Evolutionary conservation across 2,113 vertebrate species (phyloP).

Genomic region (Psettodes erumei): DNA sequence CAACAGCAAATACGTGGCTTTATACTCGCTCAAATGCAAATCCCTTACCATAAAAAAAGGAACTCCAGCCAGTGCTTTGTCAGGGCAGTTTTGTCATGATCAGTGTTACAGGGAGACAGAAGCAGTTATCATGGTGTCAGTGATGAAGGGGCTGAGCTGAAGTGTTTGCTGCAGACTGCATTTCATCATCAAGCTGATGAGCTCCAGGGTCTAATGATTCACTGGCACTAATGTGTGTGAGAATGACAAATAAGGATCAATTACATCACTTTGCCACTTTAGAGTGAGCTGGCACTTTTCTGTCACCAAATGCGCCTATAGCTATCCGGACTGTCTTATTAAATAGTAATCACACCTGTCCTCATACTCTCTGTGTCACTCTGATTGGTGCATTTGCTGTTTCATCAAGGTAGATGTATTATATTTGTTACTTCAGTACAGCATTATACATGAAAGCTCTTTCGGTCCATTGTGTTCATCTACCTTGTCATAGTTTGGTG

Average conservation of each 20-base stretch:
- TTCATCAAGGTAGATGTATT: neutral
- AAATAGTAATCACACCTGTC: constrained; percentile 14
- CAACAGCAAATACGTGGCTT: neutral
- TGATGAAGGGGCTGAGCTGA: constrained; percentile 53
- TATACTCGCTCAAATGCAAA: neutral
- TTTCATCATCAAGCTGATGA: constrained; percentile 64
- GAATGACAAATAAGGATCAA: constrained; percentile 35
- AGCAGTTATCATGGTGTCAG: constrained; percentile 43
- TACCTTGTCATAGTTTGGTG: neutral
- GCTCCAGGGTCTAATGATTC: constrained; percentile 38
- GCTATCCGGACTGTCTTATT: neutral
- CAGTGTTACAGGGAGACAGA: constrained; percentile 17
- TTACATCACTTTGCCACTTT: constrained; percentile 21
- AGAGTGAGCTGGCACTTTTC: constrained; percentile 12
- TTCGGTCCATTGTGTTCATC: neutral
- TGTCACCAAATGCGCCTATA: neutral
- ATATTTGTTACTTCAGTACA: neutral
- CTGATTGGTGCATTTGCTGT: no score
- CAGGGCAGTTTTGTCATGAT: constrained; percentile 36
- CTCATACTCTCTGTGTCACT: neutral
- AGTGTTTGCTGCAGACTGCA: constrained; percentile 46
- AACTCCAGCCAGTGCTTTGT: constrained; percentile 14
- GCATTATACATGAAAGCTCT: neutral
- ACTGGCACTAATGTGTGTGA: constrained; percentile 6
- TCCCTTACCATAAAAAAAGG: neutral